phyloP scores from a whole-genome alignment of 2,113 vertebrate genomes.

The Brachyhypopomus gauderio region DNA sequence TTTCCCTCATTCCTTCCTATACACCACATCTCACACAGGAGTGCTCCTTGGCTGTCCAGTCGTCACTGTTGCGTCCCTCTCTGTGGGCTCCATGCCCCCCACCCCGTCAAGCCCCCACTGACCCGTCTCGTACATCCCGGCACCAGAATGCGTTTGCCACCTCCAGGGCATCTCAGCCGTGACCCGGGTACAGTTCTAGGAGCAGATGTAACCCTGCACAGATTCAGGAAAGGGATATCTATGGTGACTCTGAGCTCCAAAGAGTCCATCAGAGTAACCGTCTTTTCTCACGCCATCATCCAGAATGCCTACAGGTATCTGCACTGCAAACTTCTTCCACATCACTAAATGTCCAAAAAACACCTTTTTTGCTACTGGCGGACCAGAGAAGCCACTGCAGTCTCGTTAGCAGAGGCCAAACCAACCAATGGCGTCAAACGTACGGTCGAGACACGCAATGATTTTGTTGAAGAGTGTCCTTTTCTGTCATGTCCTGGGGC shows the following conservation, averaged over 20 bases:
- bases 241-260: not conserved
- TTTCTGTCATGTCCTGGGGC: constrained; percentile 3
- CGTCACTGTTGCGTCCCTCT: not conserved
- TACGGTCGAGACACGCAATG: not conserved
- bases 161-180: too few relatives aligned
- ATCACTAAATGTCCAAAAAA: not conserved
- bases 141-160: not conserved
- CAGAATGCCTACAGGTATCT: not conserved
- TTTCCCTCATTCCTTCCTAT: not conserved
- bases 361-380: too few relatives aligned
- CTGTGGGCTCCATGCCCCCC: not conserved
- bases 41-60: not conserved
- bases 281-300: constrained; percentile 10
- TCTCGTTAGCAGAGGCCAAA: too few relatives aligned
- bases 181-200: not conserved
- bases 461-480: not conserved
- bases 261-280: not conserved
- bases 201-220: not conserved
- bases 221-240: not conserved
- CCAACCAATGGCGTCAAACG: too few relatives aligned
- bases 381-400: too few relatives aligned
- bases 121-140: too few relatives aligned
- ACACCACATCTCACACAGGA: not conserved
- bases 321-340: not conserved
- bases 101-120: not conserved